Base-by-base conservation (phyloP, 2,113 vertebrate genomes). In the Puffinus mauretanicus region DNA sequence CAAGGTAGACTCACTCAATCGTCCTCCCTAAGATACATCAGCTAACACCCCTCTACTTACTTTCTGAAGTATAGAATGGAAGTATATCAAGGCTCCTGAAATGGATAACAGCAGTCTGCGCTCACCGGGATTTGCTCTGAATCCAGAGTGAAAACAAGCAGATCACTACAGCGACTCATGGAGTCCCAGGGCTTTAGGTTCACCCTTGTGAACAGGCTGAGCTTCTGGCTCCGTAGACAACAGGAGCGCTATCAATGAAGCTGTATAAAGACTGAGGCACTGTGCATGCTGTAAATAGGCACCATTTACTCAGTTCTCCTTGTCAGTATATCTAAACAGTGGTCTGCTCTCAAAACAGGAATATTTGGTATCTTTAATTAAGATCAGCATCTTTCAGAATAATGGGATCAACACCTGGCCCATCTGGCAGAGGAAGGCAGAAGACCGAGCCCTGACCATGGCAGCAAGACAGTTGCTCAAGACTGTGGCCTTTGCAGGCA, bases 341-440 rank as follows among this genome's bases (percentile, higher is more conserved):
- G 25, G 22, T 13, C 52, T 80, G 36, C 27, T 91, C 49, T 57
- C 61, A 58, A 58, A 67, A 62, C 19, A 13, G 12, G n/a, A 84
- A 44, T 82, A 71, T 61, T 69, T 1, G 1, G 44, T 51, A n/a
- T 55, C 83, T 82, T 86, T 89, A 86, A 82, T 46, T 64, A 81
- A 73, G 26, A 19, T 22, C 46, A 84, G 25, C 17, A 67, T 60
- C 62, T 85, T 86, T 64, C 21, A 77, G 40, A 83, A 65, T n/a
- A 80, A 73, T 0, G 0, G 46, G 71, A 88, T 85, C 0, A 0
- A 71, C 72, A 67, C 13, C 10, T n/a, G 36, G 47, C 26, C 81
- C 57, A 52, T 27, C 18, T 85, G 47, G 30, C 17, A 80, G 58
- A 44, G 64, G 29, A 5, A 2, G 3, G 65, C 17, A 90, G 60